A percentile compares a stretch with the other conserved stretches of the same genome.
Evolutionary conservation across 2,113 vertebrate genomes (phyloP).

Genomic region (Tenebrosternarchus preto): DNA sequence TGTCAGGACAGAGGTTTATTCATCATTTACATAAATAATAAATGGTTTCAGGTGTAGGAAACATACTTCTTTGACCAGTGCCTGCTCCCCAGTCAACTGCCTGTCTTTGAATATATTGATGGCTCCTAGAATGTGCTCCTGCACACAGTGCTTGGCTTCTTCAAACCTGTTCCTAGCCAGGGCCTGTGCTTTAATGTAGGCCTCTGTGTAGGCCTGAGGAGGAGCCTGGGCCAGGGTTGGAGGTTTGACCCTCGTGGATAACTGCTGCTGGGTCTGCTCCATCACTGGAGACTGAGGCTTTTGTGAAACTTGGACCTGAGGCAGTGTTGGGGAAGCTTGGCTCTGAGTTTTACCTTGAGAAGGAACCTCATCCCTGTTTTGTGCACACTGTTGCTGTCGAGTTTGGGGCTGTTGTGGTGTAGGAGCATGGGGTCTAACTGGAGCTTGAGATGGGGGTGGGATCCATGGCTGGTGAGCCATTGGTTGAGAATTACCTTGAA

Average conservation of each 20-base stretch:
- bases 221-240: slow-evolving; percentile 64
- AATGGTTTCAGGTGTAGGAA: neutral
- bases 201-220: slow-evolving; percentile 71
- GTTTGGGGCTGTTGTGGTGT: slow-evolving; percentile 36
- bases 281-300: slow-evolving; percentile 56
- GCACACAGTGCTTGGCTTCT: slow-evolving; percentile 75
- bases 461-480: slow-evolving; percentile 31
- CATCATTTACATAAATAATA: too few relatives aligned
- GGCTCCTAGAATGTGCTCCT: slow-evolving; percentile 73
- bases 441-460: slow-evolving; percentile 33
- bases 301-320: slow-evolving; percentile 46
- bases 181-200: slow-evolving; percentile 70
- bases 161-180: slow-evolving; percentile 74
- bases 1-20: neutral
- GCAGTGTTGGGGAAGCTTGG: slow-evolving; percentile 30
- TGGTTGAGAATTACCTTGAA: slow-evolving; percentile 36
- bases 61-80: slow-evolving; percentile 65
- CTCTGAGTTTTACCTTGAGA: slow-evolving; percentile 22
- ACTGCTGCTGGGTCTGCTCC: slow-evolving; percentile 27
- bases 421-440: slow-evolving; percentile 30
- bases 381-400: slow-evolving; percentile 38
- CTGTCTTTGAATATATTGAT: slow-evolving; percentile 69
- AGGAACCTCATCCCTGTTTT: slow-evolving; percentile 20
- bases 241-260: slow-evolving; percentile 55
- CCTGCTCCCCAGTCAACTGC: slow-evolving; percentile 56